Base-by-base conservation (phyloP, 30 jellyfish, hydroid and myxozoan species). In the Calvadosia cruxmelitensis region DNA sequence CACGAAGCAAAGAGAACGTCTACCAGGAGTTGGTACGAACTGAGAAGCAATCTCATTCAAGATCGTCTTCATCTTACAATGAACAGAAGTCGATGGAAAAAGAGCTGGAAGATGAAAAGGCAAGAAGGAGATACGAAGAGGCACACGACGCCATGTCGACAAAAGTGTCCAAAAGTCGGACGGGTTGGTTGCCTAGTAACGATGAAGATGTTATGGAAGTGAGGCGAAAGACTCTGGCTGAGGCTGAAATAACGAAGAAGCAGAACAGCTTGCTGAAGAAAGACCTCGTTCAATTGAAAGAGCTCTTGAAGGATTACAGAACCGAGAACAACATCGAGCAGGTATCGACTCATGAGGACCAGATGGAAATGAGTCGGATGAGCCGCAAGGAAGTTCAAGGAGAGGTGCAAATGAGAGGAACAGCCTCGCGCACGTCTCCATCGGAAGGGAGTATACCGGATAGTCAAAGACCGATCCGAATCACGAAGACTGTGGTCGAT, bases 141-240 rank as follows among this genome's bases (percentile, higher is more conserved):
- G n/a, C n/a, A n/a, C 15, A 42, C 10, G 20, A 42, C 20, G 57
- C 57, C 10, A 42, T 5, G 10, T 42, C 57, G 20, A 42, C 57
- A 10, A 42, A 10, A 42, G 57, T 5, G 15, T 5, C 15, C 20
- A 79, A 79, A 50, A 64, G 92, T n/a, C 82, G 66, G 28, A 79
- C 82, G 12, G 64, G 70, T 30, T 77, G 71, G 64, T 80, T 80
- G 3, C 71, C 71, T 63, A 81, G 71, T 15, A 70, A 42, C 35
- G 71, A 68, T 34, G 83, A 79, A 25, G 92, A 79, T 49, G 67
- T 79, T 1, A 81, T 77, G 30, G 83, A 81, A 3, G 64, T 68
- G 70, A 77, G 82, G 64, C 82, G 71, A 66, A 77, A 71, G 75
- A 70, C 71, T 20, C 28, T 79, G 34, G 92, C 82, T 16, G 92